Conservation (phyloP, 2,797 vertebrate species). For the Leptatherina wallacei region DNA sequence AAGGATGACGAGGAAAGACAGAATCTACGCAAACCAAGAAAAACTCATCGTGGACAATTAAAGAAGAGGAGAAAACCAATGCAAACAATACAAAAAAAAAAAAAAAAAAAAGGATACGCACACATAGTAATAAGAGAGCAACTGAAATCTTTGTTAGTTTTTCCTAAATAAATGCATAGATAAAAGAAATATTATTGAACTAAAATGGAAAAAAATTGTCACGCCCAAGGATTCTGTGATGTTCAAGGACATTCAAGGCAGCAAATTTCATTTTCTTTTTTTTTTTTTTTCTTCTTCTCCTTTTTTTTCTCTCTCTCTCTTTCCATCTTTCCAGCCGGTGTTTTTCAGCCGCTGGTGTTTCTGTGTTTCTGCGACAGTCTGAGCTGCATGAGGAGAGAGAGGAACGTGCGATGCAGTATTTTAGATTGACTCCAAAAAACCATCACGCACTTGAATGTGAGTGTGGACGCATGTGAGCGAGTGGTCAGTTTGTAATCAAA, state of each 20-base stretch:
- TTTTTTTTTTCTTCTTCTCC: slow-evolving; percentile 32
- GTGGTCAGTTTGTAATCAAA: slow-evolving; percentile 69
- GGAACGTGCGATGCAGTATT: slow-evolving; percentile 63
- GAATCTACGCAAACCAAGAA: slow-evolving; percentile 80
- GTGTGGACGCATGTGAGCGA: slow-evolving; percentile 67
- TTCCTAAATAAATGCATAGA: slow-evolving; percentile 79
- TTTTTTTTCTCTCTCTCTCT: slow-evolving; percentile 50
- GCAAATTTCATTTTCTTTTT: slow-evolving; percentile 65
- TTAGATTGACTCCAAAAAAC: slow-evolving; percentile 65
- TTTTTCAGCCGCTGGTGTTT: slow-evolving; percentile 64
- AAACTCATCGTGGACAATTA: slow-evolving; percentile 78
- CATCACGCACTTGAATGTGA: slow-evolving; percentile 58
- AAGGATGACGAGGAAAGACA: slow-evolving; percentile 39
- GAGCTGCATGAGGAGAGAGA: slow-evolving; percentile 78
- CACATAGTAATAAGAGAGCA: slow-evolving; percentile 81
- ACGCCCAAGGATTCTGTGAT: slow-evolving; percentile 82
- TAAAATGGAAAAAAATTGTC: slow-evolving; percentile 65
- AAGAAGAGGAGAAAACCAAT: slow-evolving; percentile 81
- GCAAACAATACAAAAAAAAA: slow-evolving; percentile 69
- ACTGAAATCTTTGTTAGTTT: slow-evolving; percentile 76
- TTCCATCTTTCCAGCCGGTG: slow-evolving; percentile 69
- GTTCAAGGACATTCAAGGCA: slow-evolving; percentile 79
- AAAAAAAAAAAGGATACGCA: slow-evolving; percentile 62
- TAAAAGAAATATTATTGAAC: slow-evolving; percentile 79
- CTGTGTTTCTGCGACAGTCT: slow-evolving; percentile 71